Base-by-base conservation (phyloP, 1,140 invertebrate genomes). In the Lepidostoma basale region DNA sequence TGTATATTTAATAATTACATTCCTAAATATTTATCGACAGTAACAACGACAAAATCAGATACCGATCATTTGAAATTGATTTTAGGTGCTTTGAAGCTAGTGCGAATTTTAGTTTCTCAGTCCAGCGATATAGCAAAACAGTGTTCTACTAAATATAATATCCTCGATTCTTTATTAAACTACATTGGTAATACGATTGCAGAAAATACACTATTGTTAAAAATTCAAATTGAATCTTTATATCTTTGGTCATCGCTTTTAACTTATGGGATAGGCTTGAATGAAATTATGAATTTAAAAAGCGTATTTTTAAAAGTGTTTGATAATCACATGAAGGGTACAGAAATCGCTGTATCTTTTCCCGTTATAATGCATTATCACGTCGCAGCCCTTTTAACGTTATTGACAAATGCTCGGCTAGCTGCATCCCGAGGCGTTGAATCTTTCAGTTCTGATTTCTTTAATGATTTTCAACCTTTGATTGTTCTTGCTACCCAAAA, bases 1-100 rank as follows among this genome's bases (percentile, higher is more conserved):
- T 77, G 76, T 20, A 83, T 92, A 10, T 74, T 87, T 18, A 76
- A 75, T 2, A 76, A 88, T 74, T 91, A 90, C 78, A 68, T 91
- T 33, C 88, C 88, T 3, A 70, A 65, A 42, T 77, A 74, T 39
- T 75, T 77, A 28, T 75, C 78, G 12, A 79, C 78, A 33, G 78
- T 80, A 73, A 63, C 59, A 1, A 77, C 77, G 71, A 65, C 75
- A 52, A 74, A 76, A 67, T 67, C 72, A 10, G 77, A 79, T 59
- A 75, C 76, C 3, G 81, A 82, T 59, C 76, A 77, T 73, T 78
- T 79, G 12, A 81, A 80, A 63, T 82, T 84, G 30, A 70, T 85
- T 52, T 71, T 81, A 26, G 76, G 80, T 69, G 80, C 84, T 20
- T 49, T 87, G 10, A 87, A 86, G 75, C 77, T 87, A 28, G 58